A percentile compares a stretch with the other conserved stretches of the same genome.
These are phyloP conservation scores for Morbakka virulenta DNA, from an alignment of 30 jellyfish, hydroid and myxozoan species.

Conservation along the genomic window DNA sequence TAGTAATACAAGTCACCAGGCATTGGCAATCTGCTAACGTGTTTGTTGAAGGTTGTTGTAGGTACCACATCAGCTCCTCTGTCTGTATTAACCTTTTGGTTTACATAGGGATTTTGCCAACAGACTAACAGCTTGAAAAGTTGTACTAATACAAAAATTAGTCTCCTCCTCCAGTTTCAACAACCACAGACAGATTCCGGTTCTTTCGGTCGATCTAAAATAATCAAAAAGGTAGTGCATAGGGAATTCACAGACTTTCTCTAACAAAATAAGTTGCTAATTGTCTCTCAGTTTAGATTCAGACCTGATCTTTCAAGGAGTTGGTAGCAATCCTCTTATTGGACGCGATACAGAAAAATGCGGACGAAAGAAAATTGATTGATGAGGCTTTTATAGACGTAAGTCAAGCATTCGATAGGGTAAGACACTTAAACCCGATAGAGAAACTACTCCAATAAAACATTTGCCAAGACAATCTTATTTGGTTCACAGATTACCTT, in stretches of 20 bases:
- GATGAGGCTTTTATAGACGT: background rate
- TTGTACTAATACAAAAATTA: background rate
- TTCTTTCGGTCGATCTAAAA: too few relatives aligned
- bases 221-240: too few relatives aligned
- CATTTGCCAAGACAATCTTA: background rate
- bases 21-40: background rate
- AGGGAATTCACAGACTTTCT: too few relatives aligned
- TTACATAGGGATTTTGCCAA: background rate
- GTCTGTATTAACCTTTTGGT: background rate
- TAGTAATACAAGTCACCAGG: background rate
- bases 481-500: background rate
- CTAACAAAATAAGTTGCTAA: background rate
- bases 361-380: background rate
- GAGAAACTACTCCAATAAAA: slow-evolving; percentile 9
- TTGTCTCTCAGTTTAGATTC: background rate
- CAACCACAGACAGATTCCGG: too few relatives aligned
- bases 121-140: background rate
- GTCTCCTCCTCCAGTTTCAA: background rate
- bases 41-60: background rate
- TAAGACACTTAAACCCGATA: slow-evolving; percentile 9
- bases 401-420: background rate
- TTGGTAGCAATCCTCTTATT: background rate
- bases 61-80: background rate
- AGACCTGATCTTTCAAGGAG: background rate
- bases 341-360: background rate